phyloP scores from a whole-genome alignment of 2,113 vertebrate genomes.

The Noctilio leporinus region DNA sequence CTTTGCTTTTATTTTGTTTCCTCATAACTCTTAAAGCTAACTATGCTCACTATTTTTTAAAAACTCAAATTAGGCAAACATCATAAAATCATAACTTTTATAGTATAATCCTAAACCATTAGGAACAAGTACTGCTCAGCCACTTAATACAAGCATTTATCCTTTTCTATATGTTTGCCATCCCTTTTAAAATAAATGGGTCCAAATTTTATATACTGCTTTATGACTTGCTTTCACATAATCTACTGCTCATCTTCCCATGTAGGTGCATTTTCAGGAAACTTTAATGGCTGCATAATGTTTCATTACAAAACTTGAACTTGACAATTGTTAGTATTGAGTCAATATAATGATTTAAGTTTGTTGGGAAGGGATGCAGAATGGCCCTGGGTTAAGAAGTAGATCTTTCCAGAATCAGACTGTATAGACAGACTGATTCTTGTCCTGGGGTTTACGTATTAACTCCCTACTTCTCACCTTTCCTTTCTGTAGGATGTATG shows the following conservation, averaged over 20 bases:
- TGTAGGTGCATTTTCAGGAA: background rate
- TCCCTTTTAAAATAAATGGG: background rate
- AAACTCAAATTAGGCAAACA: background rate
- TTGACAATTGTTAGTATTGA: background rate
- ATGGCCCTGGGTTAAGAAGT: background rate
- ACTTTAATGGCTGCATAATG: background rate
- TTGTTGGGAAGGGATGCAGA: background rate
- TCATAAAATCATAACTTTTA: background rate
- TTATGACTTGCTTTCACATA: background rate
- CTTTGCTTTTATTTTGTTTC: background rate
- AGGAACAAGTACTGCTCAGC: background rate
- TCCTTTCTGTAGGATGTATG: background rate
- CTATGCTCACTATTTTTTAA: background rate
- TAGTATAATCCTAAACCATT: background rate
- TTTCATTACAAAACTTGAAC: background rate
- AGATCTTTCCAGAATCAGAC: background rate
- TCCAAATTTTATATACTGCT: background rate
- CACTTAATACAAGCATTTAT: background rate
- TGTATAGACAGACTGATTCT: background rate
- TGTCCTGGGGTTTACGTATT: background rate
- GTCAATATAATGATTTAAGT: background rate
- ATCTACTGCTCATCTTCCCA: background rate
- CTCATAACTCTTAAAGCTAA: background rate
- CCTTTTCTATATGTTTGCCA: background rate
- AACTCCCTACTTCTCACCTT: background rate